Evolutionary conservation across 2,797 vertebrate species (phyloP).

Genomic region (Chaunax sp.): DNA sequence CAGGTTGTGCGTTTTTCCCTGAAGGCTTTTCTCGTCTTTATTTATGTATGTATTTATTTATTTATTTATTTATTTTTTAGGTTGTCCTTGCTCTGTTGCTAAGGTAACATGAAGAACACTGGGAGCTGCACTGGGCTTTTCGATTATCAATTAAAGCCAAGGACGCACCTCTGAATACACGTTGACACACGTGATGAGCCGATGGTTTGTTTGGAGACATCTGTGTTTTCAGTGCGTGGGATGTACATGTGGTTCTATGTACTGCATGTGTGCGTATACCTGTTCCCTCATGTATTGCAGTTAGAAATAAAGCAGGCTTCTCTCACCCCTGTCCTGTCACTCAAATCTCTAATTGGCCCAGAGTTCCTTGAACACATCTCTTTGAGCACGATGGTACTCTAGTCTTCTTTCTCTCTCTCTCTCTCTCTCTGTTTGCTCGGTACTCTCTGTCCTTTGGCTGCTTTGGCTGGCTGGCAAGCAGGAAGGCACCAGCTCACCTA

Average conservation of each 20-base stretch:
- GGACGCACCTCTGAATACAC: conserved; percentile 44
- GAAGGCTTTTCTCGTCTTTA: conserved; percentile 51
- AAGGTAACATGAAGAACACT: conserved; percentile 78
- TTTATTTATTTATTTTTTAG: conserved; percentile 43
- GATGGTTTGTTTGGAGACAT: not conserved
- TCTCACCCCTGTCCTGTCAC: conserved; percentile 66
- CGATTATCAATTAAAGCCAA: conserved; percentile 79
- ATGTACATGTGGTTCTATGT: conserved; percentile 10
- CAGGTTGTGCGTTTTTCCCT: conserved; percentile 7
- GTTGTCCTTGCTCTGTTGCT: conserved; percentile 82
- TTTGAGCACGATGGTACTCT: conserved; percentile 55
- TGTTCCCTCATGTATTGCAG: conserved; percentile 41
- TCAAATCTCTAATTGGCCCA: conserved; percentile 79
- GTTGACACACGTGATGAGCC: conserved; percentile 27
- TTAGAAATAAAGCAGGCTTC: conserved; percentile 56
- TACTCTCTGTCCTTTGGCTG: conserved; percentile 41
- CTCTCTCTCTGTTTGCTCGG: conserved; percentile 32
- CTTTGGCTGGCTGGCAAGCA: conserved; percentile 41
- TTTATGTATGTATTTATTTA: conserved; percentile 31
- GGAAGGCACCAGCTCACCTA: conserved; percentile 64
- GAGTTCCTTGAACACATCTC: conserved; percentile 65
- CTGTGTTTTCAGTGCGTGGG: not conserved
- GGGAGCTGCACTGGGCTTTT: conserved; percentile 57
- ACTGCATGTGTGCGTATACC: not conserved
- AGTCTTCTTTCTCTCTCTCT: conserved; percentile 38